Conservation (phyloP, 2,113 vertebrate genomes). For the Drymodes brunneopygia region DNA sequence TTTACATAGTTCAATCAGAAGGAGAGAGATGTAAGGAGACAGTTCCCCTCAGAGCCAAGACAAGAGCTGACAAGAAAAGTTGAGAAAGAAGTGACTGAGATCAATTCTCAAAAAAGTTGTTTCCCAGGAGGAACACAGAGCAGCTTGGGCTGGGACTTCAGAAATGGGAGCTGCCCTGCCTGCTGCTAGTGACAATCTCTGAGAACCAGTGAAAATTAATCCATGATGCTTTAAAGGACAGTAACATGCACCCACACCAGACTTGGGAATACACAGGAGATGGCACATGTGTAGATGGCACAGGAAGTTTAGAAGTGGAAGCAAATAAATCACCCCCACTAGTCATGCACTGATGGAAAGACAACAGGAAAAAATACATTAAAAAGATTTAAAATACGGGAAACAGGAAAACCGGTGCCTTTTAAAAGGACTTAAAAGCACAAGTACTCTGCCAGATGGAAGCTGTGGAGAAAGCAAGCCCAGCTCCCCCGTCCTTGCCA, state of each 20-base stretch:
- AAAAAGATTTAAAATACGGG: not conserved
- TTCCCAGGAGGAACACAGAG: not conserved
- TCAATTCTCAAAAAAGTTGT: not conserved
- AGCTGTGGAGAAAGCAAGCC: not conserved
- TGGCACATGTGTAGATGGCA: not conserved
- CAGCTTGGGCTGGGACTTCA: not conserved
- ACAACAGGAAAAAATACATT: not conserved
- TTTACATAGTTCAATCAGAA: not conserved
- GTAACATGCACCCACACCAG: fast-evolving
- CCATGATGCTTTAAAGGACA: not conserved
- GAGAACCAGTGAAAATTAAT: not conserved
- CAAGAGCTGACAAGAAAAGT: not conserved
- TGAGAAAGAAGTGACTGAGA: not conserved
- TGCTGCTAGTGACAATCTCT: not conserved
- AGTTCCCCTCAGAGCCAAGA: not conserved
- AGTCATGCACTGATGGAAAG: not conserved
- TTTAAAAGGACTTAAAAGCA: not conserved
- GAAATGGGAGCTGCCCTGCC: not conserved
- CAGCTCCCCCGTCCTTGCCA: fast-evolving
- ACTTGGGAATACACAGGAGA: not conserved
- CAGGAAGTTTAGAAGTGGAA: not conserved
- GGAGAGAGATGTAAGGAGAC: not conserved
- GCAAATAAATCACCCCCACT: not conserved
- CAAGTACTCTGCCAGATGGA: not conserved
- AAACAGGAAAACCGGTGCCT: not conserved